Evolutionary conservation across 2,888 invertebrate species (phyloP).

Genomic region (Leptogaster cylindrica): DNA sequence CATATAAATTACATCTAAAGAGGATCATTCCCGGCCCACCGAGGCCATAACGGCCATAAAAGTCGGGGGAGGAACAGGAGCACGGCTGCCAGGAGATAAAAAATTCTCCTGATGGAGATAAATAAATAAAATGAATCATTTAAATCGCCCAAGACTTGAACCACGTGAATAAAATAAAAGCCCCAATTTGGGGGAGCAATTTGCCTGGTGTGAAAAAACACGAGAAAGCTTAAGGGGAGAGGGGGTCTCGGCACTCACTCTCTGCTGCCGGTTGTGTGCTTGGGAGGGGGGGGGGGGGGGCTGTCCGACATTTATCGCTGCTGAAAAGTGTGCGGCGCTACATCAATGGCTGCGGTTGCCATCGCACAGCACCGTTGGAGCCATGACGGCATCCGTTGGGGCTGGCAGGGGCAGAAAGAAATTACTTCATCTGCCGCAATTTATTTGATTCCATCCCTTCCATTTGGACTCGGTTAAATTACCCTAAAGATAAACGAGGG

Average conservation of each 20-base stretch:
- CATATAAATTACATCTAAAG: constrained; percentile 60
- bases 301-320: constrained; percentile 37
- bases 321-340: constrained; percentile 41
- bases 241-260: no score
- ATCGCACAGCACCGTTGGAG: constrained; percentile 21
- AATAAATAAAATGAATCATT: constrained; percentile 47
- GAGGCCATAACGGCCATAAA: constrained; percentile 32
- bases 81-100: constrained; percentile 29
- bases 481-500: constrained; percentile 45
- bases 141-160: constrained; percentile 45
- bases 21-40: constrained; percentile 35
- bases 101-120: constrained; percentile 45
- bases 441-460: constrained; percentile 46
- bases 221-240: neutral
- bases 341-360: constrained; percentile 34
- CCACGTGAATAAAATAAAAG: constrained; percentile 42
- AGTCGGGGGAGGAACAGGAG: constrained; percentile 19
- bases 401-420: constrained; percentile 24
- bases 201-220: constrained; percentile 36
- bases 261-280: no score
- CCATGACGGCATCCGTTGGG: constrained; percentile 7
- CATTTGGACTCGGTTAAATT: constrained; percentile 45
- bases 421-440: constrained; percentile 47
- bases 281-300: neutral
- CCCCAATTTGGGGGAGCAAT: constrained; percentile 29